Evolutionary conservation across 1,140 invertebrate genomes (phyloP).

Genomic region (Neuroterus valhalla): DNA sequence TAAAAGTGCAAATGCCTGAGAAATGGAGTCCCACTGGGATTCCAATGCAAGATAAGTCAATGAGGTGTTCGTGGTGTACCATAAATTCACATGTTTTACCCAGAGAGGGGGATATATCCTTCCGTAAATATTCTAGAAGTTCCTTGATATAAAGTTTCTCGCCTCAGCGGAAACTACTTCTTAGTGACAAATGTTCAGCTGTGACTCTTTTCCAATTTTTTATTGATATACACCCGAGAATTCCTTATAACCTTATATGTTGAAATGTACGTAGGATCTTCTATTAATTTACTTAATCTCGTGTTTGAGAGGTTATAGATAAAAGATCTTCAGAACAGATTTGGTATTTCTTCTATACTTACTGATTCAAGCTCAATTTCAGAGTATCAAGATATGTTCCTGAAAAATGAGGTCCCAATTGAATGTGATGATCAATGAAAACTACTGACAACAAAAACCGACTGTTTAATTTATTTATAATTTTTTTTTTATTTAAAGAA

Average conservation of each 20-base stretch:
- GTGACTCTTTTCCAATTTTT: no score
- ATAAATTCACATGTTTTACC: constrained; percentile 46
- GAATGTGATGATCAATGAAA: no score
- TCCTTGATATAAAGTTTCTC: constrained; percentile 49
- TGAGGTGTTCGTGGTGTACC: constrained; percentile 26
- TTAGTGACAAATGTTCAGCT: no score
- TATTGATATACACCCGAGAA: no score
- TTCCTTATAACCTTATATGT: no score
- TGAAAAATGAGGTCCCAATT: no score
- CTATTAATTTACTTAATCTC: constrained; percentile 9
- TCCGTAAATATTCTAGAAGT: constrained; percentile 45
- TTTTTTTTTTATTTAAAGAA: no score
- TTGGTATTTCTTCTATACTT: background rate
- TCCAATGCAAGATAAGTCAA: constrained; percentile 49
- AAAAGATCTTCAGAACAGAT: background rate
- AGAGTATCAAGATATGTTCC: constrained; percentile 3
- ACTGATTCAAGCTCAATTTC: background rate
- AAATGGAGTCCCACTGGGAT: constrained; percentile 34
- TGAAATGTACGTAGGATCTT: background rate
- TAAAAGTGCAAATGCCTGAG: background rate
- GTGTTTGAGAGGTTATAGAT: background rate
- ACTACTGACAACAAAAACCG: no score
- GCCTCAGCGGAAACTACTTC: background rate
- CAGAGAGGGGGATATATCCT: constrained; percentile 40
- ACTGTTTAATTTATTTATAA: no score